phyloP scores from a whole-genome alignment of 2,113 vertebrate genomes.

The cat (Felis catus) region DNA sequence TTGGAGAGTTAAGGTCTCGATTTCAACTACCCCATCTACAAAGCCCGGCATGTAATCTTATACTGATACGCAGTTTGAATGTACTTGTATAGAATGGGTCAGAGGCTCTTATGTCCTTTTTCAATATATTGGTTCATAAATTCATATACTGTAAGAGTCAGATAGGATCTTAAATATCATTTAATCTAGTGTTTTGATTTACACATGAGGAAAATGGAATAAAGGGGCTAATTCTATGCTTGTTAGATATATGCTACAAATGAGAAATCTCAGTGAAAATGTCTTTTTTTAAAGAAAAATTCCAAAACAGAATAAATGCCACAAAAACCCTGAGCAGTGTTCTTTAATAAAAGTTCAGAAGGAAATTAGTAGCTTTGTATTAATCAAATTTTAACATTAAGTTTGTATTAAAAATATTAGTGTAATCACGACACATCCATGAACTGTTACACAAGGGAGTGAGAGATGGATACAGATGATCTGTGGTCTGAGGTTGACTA shows the following conservation, averaged over 20 bases:
- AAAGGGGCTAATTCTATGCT: background rate
- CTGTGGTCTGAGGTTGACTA: background rate
- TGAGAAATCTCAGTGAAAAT: background rate
- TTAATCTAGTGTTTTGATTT: background rate
- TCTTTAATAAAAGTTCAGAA: constrained; percentile 7
- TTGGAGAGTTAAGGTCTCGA: background rate
- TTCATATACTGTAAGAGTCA: background rate
- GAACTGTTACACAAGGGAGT: background rate
- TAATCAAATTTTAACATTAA: background rate
- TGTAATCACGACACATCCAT: background rate
- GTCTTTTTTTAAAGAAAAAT: constrained; percentile 16
- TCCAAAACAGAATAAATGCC: background rate
- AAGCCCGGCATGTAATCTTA: background rate
- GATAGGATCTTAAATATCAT: background rate
- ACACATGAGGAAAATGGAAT: background rate
- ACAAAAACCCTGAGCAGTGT: background rate
- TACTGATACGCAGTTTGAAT: background rate
- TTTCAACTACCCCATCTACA: background rate
- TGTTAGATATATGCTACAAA: background rate
- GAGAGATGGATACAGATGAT: background rate
- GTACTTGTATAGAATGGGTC: background rate
- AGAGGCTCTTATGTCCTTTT: background rate
- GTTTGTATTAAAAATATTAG: background rate
- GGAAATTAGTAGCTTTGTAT: background rate
- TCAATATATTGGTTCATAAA: background rate